These are phyloP conservation scores for Setipinna tenuifilis DNA, from an alignment of 2,797 vertebrate genomes.

Conservation along the genomic window DNA sequence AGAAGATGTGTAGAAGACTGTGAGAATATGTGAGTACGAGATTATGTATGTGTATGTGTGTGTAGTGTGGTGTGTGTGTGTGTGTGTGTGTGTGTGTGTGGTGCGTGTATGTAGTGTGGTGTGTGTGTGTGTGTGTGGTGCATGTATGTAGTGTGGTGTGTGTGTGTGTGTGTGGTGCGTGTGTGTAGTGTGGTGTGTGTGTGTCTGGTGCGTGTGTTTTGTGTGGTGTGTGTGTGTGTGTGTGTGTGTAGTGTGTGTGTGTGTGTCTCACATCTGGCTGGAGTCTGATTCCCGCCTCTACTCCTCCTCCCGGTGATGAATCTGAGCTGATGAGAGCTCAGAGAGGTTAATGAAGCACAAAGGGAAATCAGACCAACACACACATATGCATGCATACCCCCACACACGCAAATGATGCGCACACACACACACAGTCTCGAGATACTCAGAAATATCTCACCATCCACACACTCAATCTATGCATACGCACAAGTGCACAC, in stretches of 20 bases:
- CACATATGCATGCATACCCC: conserved; percentile 32
- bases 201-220: background rate
- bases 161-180: too few relatives aligned
- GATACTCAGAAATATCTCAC: background rate
- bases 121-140: background rate
- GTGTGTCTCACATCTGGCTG: background rate
- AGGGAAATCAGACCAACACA: conserved; percentile 71
- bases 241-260: background rate
- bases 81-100: background rate
- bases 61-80: background rate
- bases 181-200: conserved; percentile 9
- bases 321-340: conserved; percentile 58
- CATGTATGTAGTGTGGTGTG: background rate
- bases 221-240: background rate
- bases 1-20: too few relatives aligned
- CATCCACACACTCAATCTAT: background rate
- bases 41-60: too few relatives aligned
- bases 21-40: too few relatives aligned
- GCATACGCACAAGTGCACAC: background rate
- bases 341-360: conserved; percentile 75
- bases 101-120: background rate
- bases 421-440: background rate
- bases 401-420: background rate
- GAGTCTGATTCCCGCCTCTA: conserved; percentile 44
- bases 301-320: conserved; percentile 61